phyloP scores from a whole-genome alignment of 2,888 invertebrate genomes.

The Campaea margaritaria region DNA sequence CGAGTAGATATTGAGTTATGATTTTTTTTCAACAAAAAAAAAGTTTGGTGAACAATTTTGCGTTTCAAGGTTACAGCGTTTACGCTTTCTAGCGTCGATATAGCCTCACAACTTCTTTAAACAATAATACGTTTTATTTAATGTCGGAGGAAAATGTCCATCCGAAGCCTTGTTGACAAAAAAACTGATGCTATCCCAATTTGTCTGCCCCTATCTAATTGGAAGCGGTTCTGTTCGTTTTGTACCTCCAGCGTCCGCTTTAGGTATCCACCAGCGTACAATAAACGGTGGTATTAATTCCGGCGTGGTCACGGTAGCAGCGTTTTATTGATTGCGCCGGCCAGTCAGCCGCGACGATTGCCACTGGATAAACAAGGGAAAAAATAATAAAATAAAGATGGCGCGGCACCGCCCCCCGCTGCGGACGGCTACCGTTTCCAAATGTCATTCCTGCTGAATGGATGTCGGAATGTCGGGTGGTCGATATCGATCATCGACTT shows the following conservation, averaged over 20 bases:
- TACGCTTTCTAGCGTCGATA: too few species aligned
- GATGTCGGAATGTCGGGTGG: constrained; percentile 30
- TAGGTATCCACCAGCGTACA: constrained; percentile 15
- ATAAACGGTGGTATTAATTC: constrained; percentile 68
- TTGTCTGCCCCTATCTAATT: constrained; percentile 19
- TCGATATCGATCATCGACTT: constrained; percentile 46
- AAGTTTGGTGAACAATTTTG: too few species aligned
- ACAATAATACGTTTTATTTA: too few species aligned
- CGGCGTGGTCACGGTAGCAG: constrained; percentile 73
- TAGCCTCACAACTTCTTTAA: too few species aligned
- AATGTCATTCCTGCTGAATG: constrained; percentile 73
- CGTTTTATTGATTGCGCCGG: constrained; percentile 80
- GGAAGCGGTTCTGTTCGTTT: constrained; percentile 13
- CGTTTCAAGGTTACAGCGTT: too few species aligned
- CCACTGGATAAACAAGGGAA: constrained; percentile 82
- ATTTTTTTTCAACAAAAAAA: too few species aligned
- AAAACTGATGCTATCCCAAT: constrained; percentile 7
- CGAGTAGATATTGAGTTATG: too few species aligned
- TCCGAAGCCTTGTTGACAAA: neutral
- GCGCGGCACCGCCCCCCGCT: constrained; percentile 80
- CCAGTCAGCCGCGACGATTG: constrained; percentile 76
- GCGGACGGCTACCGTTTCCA: constrained; percentile 79
- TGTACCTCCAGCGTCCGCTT: constrained; percentile 18
- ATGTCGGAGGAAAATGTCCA: too few species aligned
- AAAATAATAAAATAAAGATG: constrained; percentile 79